Evolutionary conservation across 30 jellyfish, hydroid and myxozoan species (phyloP).

Genomic region (Mastigias papua): DNA sequence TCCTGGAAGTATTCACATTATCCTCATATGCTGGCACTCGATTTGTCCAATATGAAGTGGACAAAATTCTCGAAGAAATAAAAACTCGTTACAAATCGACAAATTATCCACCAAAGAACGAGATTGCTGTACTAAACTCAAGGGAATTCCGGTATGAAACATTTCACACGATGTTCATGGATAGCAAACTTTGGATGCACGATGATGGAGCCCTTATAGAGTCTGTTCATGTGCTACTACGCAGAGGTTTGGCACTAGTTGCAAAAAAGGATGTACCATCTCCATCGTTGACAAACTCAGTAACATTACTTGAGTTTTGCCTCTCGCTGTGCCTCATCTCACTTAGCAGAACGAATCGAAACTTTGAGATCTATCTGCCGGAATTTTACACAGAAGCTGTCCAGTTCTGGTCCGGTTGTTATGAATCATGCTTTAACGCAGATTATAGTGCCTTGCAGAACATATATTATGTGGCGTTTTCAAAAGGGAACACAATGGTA

Average conservation of each 20-base stretch:
- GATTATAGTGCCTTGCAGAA: constrained; percentile 30
- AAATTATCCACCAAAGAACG: constrained; percentile 4
- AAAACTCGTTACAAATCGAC: neutral
- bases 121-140: constrained; percentile 7
- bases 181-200: constrained; percentile 48
- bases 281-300: constrained; percentile 25
- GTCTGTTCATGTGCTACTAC: constrained; percentile 36
- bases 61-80: constrained; percentile 21
- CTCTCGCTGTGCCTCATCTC: constrained; percentile 41
- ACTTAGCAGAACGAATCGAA: constrained; percentile 21
- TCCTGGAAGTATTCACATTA: constrained; percentile 31
- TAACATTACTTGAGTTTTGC: constrained; percentile 43
- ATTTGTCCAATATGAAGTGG: constrained; percentile 24
- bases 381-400: constrained; percentile 43
- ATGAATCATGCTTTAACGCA: neutral
- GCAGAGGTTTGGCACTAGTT: constrained; percentile 23
- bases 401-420: constrained; percentile 55
- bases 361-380: constrained; percentile 22
- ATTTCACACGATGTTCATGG: constrained; percentile 45
- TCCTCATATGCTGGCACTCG: constrained; percentile 24
- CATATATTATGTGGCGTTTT: neutral
- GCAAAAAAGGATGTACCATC: constrained; percentile 7
- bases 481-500: neutral
- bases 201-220: constrained; percentile 40
- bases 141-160: constrained; percentile 1